These are phyloP conservation scores for Gymnopithys bicolor DNA, from an alignment of 2,797 vertebrate genomes.

Conservation along the genomic window DNA sequence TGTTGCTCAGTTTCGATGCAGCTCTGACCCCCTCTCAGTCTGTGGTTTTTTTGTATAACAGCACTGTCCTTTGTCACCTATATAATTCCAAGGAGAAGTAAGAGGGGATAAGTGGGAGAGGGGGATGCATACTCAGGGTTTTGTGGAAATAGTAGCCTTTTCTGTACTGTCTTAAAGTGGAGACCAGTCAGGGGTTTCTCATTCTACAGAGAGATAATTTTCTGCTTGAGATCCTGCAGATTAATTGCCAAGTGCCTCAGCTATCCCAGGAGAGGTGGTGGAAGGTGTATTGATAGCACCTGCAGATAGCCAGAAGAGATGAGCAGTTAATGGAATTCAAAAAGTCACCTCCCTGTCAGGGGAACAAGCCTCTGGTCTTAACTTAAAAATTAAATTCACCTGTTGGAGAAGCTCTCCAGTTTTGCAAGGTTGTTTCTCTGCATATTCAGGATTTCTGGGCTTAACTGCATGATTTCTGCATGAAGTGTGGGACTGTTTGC, in stretches of 20 bases:
- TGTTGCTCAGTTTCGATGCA: background rate
- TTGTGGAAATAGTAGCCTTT: background rate
- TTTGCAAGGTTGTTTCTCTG: background rate
- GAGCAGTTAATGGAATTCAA: conserved; percentile 49
- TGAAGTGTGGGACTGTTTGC: accelerated
- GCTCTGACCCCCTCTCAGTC: background rate
- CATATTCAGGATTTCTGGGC: background rate
- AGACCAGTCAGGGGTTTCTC: background rate
- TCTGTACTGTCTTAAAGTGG: conserved; percentile 47
- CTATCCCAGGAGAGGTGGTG: conserved; percentile 43
- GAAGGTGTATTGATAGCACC: conserved; percentile 55
- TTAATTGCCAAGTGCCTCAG: conserved; percentile 66
- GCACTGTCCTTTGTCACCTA: background rate
- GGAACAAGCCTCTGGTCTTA: background rate
- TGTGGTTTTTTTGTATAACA: background rate
- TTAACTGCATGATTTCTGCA: background rate
- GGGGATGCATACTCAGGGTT: background rate
- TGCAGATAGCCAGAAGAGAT: conserved; percentile 41
- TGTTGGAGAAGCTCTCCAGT: background rate
- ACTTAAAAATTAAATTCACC: conserved; percentile 21
- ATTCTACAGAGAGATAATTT: conserved; percentile 41
- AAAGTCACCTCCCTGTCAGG: background rate
- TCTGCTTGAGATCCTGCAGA: conserved; percentile 67
- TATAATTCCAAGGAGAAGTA: background rate
- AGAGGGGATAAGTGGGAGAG: background rate